Percentiles rank a stretch among this genome's conserved stretches.
phyloP scores from a whole-genome alignment of 2,797 vertebrate genomes.

The Acanthornis magna region DNA sequence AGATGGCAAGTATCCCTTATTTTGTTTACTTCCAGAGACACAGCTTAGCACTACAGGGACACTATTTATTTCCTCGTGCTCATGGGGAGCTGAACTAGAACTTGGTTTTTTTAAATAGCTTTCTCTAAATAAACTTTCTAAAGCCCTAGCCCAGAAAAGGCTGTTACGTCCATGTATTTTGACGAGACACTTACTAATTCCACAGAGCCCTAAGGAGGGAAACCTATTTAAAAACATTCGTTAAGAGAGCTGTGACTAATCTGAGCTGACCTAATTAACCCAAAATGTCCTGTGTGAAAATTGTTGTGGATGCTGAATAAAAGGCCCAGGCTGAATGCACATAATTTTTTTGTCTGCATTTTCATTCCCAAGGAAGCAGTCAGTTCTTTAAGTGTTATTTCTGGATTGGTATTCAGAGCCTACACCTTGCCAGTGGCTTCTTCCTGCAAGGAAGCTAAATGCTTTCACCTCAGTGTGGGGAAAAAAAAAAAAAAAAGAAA shows the following conservation, averaged over 20 bases:
- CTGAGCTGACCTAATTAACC: constrained; percentile 62
- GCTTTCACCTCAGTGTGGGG: not conserved
- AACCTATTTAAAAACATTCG: constrained; percentile 22
- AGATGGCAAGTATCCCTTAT: constrained; percentile 32
- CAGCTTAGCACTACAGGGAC: not conserved
- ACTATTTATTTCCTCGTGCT: not conserved
- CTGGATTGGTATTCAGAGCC: constrained; percentile 50
- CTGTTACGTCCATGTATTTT: not conserved
- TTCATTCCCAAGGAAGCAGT: constrained; percentile 37
- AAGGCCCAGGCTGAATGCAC: not conserved
- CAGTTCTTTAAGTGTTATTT: constrained; percentile 45
- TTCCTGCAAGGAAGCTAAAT: not conserved
- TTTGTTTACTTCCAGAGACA: constrained; percentile 43
- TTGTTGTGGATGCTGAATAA: not conserved
- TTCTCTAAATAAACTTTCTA: constrained; percentile 39
- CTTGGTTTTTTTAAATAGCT: constrained; percentile 11
- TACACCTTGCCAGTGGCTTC: constrained; percentile 19
- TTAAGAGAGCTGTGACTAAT: constrained; percentile 62
- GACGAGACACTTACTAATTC: constrained; percentile 11
- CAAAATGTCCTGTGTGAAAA: constrained; percentile 46
- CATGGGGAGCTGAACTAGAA: constrained; percentile 1
- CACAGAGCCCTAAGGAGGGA: constrained; percentile 2
- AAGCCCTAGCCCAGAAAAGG: constrained; percentile 16
- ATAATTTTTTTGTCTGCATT: constrained; percentile 1
- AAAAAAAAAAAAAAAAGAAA: not conserved